phyloP scores from a whole-genome alignment of 2,113 vertebrate genomes.

The Pseudolaguvia tuberculata region DNA sequence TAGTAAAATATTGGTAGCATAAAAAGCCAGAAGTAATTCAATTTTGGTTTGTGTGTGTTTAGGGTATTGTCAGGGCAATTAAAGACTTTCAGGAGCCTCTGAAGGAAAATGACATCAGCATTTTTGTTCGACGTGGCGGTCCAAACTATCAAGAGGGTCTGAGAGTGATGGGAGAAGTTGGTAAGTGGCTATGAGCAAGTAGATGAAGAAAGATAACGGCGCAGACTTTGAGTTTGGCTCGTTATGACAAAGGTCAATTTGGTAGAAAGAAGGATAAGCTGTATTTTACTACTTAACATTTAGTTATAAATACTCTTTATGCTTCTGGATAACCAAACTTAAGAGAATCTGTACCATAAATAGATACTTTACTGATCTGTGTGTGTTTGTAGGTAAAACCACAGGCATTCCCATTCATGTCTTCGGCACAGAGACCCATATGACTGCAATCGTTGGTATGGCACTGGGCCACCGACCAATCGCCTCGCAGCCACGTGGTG shows the following conservation, averaged over 20 bases:
- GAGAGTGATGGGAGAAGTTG: constrained; percentile 97
- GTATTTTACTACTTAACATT: not conserved
- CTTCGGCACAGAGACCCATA: constrained; percentile 96
- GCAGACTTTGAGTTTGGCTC: too few relatives aligned
- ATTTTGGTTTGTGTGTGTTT: not conserved
- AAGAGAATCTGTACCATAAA: not conserved
- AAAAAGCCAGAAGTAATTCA: not conserved
- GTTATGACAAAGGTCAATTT: too few relatives aligned
- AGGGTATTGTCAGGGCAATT: constrained; percentile 96
- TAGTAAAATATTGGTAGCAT: too few relatives aligned
- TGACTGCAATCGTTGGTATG: constrained; percentile 98
- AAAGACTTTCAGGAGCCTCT: constrained; percentile 88
- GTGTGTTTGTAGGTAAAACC: constrained; percentile 39
- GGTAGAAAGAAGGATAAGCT: not conserved
- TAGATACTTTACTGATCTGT: not conserved
- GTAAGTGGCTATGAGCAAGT: constrained; percentile 74
- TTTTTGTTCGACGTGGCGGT: constrained; percentile 94
- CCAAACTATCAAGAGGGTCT: constrained; percentile 97
- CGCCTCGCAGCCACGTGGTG: constrained; percentile 83
- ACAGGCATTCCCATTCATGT: constrained; percentile 93
- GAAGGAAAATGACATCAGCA: constrained; percentile 90
- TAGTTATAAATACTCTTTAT: not conserved
- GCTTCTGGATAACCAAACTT: not conserved
- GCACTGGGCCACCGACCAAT: constrained; percentile 90
- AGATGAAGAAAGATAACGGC: too few relatives aligned